phyloP scores from a whole-genome alignment of 1,140 invertebrate species.

The Delia radicum region DNA sequence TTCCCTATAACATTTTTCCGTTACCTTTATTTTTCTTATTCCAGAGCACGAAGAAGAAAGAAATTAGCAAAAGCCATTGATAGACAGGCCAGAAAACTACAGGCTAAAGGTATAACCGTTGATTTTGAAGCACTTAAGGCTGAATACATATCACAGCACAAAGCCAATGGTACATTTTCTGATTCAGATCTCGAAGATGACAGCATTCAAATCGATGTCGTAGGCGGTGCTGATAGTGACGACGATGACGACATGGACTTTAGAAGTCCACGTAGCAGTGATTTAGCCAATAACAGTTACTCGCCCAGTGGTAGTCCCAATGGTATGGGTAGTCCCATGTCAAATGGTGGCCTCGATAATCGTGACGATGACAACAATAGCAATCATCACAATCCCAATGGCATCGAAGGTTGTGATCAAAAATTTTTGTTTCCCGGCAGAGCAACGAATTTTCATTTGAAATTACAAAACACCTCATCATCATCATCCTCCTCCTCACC shows the following conservation, averaged over 20 bases:
- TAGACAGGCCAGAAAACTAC: slow-evolving; percentile 85
- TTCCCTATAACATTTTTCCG: too few relatives aligned
- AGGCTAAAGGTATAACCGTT: slow-evolving; percentile 85
- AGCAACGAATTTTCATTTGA: slow-evolving; percentile 46
- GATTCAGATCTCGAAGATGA: slow-evolving; percentile 72
- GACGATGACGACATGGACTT: slow-evolving; percentile 62
- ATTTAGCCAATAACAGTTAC: slow-evolving; percentile 58
- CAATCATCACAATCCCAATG: slow-evolving; percentile 37
- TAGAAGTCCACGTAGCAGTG: slow-evolving; percentile 47
- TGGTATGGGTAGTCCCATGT: slow-evolving; percentile 55
- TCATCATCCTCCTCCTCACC: slow-evolving; percentile 23
- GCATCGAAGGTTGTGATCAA: slow-evolving; percentile 10
- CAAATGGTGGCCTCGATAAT: slow-evolving; percentile 37
- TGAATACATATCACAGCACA: slow-evolving; percentile 72
- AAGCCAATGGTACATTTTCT: slow-evolving; percentile 63
- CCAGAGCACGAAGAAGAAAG: slow-evolving; percentile 80
- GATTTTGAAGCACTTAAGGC: slow-evolving; percentile 83
- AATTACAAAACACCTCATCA: slow-evolving; percentile 39
- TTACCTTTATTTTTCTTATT: not conserved
- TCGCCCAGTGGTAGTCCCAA: slow-evolving; percentile 65
- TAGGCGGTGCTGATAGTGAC: slow-evolving; percentile 67
- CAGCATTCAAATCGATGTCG: slow-evolving; percentile 71
- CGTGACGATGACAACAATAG: slow-evolving; percentile 29
- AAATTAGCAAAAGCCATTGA: slow-evolving; percentile 92
- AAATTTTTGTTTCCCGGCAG: slow-evolving; percentile 43